Base-by-base conservation (phyloP, 2,797 vertebrate genomes). In the Discoglossus pictus region DNA sequence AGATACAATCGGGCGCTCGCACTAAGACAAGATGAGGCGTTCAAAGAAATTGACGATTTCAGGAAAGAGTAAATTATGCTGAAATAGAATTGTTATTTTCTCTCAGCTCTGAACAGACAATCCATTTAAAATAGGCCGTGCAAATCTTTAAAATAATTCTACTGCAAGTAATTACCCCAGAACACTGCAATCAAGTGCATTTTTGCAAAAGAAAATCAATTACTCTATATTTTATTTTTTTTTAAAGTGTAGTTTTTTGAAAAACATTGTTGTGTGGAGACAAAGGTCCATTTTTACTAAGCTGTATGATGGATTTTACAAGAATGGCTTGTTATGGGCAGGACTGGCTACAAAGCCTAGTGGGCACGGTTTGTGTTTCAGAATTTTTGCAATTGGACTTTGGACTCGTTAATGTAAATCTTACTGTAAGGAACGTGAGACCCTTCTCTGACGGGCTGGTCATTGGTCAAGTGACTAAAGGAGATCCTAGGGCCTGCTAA, bases 81-180 rank as follows among this genome's bases (percentile, higher is more conserved):
- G 68, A 71, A 71, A 71, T 65, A 65, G 44, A 64, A 71, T 71
- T 71, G 68, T 71, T 71, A 71, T 71, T 71, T n/a, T 46, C 11
- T 38, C 43, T 17, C 61, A 51, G 46, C 68, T 59, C 16, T 65
- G 68, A 71, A 24, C 44, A 59, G 53, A 71, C 64, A 53, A 71
- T 71, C 61, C 53, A 71, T 71, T 71, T 56, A 64, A 52, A 64
- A 71, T 71, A 64, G 68, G 65, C 65, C 61, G 64, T 64, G 68
- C 56, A 71, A 59, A 71, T 71, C 68, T 71, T 71, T 71, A 51
- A 71, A 71, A 71, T 71, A 59, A 71, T 71, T 71, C 61, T 71
- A 46, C 53, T 71, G 68, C 68, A 71, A 71, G 65, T 71, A 71
- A 71, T 71, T 71, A 71, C 68, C 38, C 61, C 38, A 52, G 61